phyloP scores from a whole-genome alignment of 2,888 invertebrate genomes.

The Tiliacea citrago region DNA sequence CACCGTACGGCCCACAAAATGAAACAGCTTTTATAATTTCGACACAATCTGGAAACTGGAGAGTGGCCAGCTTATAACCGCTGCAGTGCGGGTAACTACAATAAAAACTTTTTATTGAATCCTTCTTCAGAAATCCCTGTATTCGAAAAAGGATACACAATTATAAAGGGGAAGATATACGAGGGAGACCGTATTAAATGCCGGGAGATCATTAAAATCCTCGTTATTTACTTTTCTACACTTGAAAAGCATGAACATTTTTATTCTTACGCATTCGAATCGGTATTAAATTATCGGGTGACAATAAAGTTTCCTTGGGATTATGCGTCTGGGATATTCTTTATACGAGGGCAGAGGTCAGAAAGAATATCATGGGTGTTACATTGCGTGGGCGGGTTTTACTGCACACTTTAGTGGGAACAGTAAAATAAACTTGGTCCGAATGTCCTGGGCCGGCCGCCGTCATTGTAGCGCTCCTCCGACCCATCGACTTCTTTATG shows the following conservation, averaged over 20 bases:
- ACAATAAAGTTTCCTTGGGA: constrained; percentile 71
- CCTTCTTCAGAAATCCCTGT: constrained; percentile 50
- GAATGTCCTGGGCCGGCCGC: constrained; percentile 81
- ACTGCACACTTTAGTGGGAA: constrained; percentile 85
- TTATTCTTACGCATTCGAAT: constrained; percentile 56
- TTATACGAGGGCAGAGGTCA: constrained; percentile 86
- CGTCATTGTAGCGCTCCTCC: constrained; percentile 82
- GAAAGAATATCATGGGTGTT: constrained; percentile 82
- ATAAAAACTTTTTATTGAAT: constrained; percentile 64
- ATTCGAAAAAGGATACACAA: constrained; percentile 56
- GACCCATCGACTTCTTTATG: constrained; percentile 80
- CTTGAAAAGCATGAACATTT: constrained; percentile 59
- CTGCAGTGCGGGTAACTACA: constrained; percentile 80
- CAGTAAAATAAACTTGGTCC: constrained; percentile 86
- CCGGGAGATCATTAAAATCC: constrained; percentile 58
- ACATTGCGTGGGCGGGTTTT: constrained; percentile 88
- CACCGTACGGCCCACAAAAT: constrained; percentile 42
- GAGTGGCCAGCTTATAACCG: constrained; percentile 81
- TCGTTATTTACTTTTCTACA: constrained; percentile 62
- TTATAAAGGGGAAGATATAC: constrained; percentile 54
- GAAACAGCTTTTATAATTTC: constrained; percentile 79
- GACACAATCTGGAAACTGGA: constrained; percentile 87
- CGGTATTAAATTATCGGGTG: constrained; percentile 70
- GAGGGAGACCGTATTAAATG: constrained; percentile 52
- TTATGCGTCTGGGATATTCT: constrained; percentile 72